Percentiles rank a stretch among this genome's conserved stretches.
Conservation (phyloP, 2,113 vertebrate species). For the Sinosuthora webbiana region DNA sequence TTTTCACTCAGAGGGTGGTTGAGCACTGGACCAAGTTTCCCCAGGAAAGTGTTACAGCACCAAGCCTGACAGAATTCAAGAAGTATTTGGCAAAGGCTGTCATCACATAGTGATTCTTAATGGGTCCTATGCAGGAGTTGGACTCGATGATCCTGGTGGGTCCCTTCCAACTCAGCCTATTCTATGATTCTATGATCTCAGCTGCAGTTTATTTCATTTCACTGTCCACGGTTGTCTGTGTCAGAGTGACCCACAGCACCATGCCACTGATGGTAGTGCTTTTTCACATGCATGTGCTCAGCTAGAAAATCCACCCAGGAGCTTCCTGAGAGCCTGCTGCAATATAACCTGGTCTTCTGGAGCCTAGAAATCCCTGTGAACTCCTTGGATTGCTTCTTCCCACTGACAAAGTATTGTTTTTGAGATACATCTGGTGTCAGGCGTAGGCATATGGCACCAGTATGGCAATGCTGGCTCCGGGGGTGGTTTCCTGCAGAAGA, state of each 20-base stretch:
- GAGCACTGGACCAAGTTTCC: background rate
- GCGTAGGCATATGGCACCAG: slow-evolving; percentile 71
- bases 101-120: background rate
- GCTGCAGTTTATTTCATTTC: background rate
- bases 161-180: background rate
- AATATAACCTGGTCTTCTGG: slow-evolving; percentile 2
- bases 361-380: slow-evolving; percentile 63
- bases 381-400: slow-evolving; percentile 27
- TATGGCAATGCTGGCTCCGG: slow-evolving; percentile 36
- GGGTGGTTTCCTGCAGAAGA: slow-evolving; percentile 58
- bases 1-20: background rate
- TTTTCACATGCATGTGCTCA: slow-evolving; percentile 14
- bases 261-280: background rate
- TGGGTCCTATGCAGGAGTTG: background rate
- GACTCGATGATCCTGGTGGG: background rate
- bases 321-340: slow-evolving; percentile 45
- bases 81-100: background rate
- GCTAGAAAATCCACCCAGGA: slow-evolving; percentile 23
- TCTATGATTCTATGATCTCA: background rate
- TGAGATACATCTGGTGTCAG: slow-evolving; percentile 63
- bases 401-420: slow-evolving; percentile 61
- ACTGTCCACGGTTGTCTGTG: background rate
- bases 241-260: background rate
- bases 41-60: background rate
- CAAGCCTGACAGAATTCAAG: background rate